Evolutionary conservation across 2,888 invertebrate species (phyloP).

Genomic region (Drosophila eohydei): DNA sequence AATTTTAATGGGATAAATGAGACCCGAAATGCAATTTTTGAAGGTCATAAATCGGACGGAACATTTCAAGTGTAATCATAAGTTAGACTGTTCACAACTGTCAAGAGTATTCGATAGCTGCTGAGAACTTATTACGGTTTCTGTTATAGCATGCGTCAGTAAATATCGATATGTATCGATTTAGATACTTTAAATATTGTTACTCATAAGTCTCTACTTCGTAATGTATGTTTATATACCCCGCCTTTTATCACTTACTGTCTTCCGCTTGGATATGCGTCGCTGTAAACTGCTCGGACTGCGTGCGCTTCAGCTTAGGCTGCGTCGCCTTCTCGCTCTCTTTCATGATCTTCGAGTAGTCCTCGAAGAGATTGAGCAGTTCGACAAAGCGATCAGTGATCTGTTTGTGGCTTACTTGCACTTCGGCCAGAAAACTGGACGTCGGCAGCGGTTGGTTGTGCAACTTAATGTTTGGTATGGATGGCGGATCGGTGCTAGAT

Average conservation of each 20-base stretch:
- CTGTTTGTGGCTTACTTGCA: conserved; percentile 51
- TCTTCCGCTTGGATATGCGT: not conserved
- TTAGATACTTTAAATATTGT: not conserved
- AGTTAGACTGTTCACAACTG: no score
- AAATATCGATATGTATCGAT: not conserved
- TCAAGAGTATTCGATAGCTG: no score
- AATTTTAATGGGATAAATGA: no score
- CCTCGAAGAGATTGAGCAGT: conserved; percentile 57
- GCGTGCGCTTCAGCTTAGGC: conserved; percentile 41
- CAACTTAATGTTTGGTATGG: not conserved
- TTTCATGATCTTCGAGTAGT: conserved; percentile 45
- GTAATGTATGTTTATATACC: not conserved
- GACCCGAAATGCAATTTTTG: no score
- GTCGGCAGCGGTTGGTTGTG: not conserved
- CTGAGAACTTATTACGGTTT: no score
- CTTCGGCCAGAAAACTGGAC: conserved; percentile 27
- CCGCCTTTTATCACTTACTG: conserved; percentile 28
- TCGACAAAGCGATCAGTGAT: conserved; percentile 61
- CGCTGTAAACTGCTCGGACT: conserved; percentile 44
- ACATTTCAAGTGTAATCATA: no score
- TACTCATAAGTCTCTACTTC: not conserved
- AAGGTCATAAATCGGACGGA: no score
- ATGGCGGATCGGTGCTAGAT: not conserved
- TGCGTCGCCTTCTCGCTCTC: conserved; percentile 26
- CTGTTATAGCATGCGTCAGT: not conserved